These are phyloP conservation scores for Phasianus colchicus DNA, from an alignment of 2,113 vertebrate genomes.

Conservation along the genomic window DNA sequence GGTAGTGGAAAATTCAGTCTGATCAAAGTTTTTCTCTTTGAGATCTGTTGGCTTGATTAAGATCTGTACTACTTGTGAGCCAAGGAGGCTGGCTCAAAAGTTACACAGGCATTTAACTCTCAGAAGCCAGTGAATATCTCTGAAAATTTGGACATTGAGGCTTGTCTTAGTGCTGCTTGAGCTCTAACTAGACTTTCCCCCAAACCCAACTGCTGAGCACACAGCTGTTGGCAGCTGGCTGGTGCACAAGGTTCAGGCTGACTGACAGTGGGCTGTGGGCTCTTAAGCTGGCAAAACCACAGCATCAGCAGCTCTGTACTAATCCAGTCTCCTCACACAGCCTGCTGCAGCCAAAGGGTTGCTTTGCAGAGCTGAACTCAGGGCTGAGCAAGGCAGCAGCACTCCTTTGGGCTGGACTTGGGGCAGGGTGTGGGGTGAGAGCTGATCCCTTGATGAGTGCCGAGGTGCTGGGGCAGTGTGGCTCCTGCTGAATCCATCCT, in stretches of 20 bases:
- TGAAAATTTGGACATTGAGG: not conserved
- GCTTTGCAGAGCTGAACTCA: too few relatives aligned
- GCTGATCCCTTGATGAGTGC: not conserved
- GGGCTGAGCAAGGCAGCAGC: not conserved
- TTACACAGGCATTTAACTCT: not conserved
- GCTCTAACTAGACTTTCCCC: not conserved
- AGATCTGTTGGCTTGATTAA: not conserved
- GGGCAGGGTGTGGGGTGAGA: not conserved
- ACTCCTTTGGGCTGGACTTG: rapidly evolving
- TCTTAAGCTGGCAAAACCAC: not conserved
- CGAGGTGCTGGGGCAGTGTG: rapidly evolving
- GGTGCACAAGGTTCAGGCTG: not conserved
- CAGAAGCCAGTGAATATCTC: not conserved
- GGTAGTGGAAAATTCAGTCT: rapidly evolving
- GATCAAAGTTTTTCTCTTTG: not conserved
- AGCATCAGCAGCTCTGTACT: not conserved
- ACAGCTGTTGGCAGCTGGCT: not conserved
- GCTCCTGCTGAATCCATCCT: not conserved
- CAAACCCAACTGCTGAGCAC: not conserved
- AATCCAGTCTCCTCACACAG: not conserved
- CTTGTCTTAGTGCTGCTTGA: rapidly evolving
- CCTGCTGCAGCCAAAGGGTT: too few relatives aligned
- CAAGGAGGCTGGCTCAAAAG: not conserved
- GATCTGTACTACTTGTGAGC: not conserved
- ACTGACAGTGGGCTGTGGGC: not conserved